A percentile compares a stretch with the other conserved stretches of the same genome.
These are phyloP conservation scores for Drosophila niveifrons DNA, from an alignment of 2,888 invertebrate species.

Conservation along the genomic window DNA sequence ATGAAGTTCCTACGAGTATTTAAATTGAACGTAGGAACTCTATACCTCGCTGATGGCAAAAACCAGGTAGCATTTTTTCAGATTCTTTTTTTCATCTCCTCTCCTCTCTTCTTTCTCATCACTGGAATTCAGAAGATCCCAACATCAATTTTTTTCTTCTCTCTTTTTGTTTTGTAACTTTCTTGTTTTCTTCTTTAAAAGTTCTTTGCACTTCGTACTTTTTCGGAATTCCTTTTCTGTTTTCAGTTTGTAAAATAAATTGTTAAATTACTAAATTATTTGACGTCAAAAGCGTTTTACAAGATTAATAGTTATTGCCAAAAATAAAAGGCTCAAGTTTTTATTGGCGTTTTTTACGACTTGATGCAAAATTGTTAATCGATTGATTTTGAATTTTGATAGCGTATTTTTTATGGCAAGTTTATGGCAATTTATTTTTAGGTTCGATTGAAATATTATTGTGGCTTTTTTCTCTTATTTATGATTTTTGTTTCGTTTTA, in stretches of 20 bases:
- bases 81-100: slow-evolving; percentile 22
- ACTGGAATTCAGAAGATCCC: slow-evolving; percentile 44
- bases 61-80: slow-evolving; percentile 80
- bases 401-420: slow-evolving; percentile 16
- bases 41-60: slow-evolving; percentile 98
- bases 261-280: slow-evolving; percentile 6
- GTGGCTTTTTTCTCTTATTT: slow-evolving; percentile 5
- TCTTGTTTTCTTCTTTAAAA: neutral
- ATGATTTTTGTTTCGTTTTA: neutral
- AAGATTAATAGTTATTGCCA: neutral
- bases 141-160: slow-evolving; percentile 25
- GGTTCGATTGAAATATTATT: slow-evolving; percentile 1
- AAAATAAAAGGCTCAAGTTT: slow-evolving; percentile 5
- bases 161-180: slow-evolving; percentile 4
- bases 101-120: slow-evolving; percentile 51
- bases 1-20: slow-evolving; percentile 97
- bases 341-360: slow-evolving; percentile 23
- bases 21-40: slow-evolving; percentile 95
- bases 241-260: slow-evolving; percentile 6
- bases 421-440: slow-evolving; percentile 15
- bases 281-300: neutral
- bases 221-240: neutral
- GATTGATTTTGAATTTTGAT: slow-evolving; percentile 24
- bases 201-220: slow-evolving; percentile 11
- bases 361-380: slow-evolving; percentile 11